Evolutionary conservation across 2,797 vertebrate genomes (phyloP), one percentile per base, ranked within the genome.

Genomic region (Etheostoma nigrum): DNA sequence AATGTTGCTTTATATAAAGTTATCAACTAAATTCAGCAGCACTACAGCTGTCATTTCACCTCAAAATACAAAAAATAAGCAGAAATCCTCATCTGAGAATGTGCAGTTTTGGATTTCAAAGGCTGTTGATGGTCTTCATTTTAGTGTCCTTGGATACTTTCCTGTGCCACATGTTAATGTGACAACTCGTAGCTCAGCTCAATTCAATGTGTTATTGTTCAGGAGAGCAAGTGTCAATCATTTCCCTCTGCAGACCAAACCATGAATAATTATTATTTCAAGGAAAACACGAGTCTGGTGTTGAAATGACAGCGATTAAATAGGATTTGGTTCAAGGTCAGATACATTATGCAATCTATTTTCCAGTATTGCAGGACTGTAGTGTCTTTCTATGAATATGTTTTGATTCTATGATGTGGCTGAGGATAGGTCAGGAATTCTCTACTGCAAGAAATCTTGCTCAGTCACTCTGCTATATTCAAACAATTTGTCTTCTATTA

Each of bases 241-340:
- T 92, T 89, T 81, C 78, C 67, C 82, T 87, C 76, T 36, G 70
- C 84, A 58, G 75, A 77, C 73, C 85, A 72, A 79, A 78, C 74
- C 80, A 85, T 86, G 89, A 90, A 90, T 89, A 88, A 90, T 86
- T 86, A 79, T 91, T 86, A 83, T 89, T 90, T 88, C 60, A 79
- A 79, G 53, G 62, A 81, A 86, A 78, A 89, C 83, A 89, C 73
- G 67, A 74, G 67, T 30, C 67, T 15, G 12, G 53, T 59, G 71
- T 64, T 66, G 63, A 86, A 85, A 74, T 87, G 83, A 79, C 87
- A 86, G 83, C 48, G 64, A 85, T 86, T 84, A 83, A 89, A 88
- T 86, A 30, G 80, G 72, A 79, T 84, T 86, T 48, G 57, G 63
- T 81, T 82, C 62, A 74, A 88, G 75, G 84, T 85, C 63, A 81